Base-by-base conservation (phyloP, 1,140 invertebrate species). In the Cheumatopsyche charites region DNA sequence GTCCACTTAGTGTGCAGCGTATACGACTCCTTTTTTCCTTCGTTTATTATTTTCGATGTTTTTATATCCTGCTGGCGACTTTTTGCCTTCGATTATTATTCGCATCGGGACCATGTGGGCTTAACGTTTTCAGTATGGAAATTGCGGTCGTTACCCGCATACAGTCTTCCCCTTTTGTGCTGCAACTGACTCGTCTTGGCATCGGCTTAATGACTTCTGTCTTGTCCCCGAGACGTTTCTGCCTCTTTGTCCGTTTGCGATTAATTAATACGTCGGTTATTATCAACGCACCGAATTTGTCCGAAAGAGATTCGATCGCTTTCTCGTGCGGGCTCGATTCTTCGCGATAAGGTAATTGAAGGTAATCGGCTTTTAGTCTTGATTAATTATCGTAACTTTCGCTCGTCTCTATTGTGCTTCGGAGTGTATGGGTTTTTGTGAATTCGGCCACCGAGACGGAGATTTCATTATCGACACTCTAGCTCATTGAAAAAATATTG, bases 111-210 rank as follows among this genome's bases (percentile, higher is more conserved):
- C 21, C 69, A 74, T 74, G 73, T 74, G 73, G 73, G 73, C 45
- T 67, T 74, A 74, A 74, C 73, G 73, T 58, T 71, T 74, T 71
- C 65, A 69, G 70, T 74, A 74, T 71, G 69, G 58, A 74, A 71
- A 71, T 68, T 25, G 41, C 63, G 42, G 52, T 63, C 62, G 43
- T 68, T 62, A 69, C 73, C 73, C 73, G 73, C 68, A 73, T 70
- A 62, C 29, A 9, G 29, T 36, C 29, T 36, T 36, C 29, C 29
- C 9, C 29, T 9, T 36, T 36, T 36, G 29, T 36, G n/a, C n/a
- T n/a, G n/a, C n/a, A n/a, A 49, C n/a, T 49, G 7, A 52, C 47
- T 52, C 19, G n/a, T 19, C 47, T 52, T 52, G 15, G 43, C 17
- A 15, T 45, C 11, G 43, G 19, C 47, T 52, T 52, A 19, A 17